Conservation (phyloP, 1,140 invertebrate species). For the Magallana angulata region DNA sequence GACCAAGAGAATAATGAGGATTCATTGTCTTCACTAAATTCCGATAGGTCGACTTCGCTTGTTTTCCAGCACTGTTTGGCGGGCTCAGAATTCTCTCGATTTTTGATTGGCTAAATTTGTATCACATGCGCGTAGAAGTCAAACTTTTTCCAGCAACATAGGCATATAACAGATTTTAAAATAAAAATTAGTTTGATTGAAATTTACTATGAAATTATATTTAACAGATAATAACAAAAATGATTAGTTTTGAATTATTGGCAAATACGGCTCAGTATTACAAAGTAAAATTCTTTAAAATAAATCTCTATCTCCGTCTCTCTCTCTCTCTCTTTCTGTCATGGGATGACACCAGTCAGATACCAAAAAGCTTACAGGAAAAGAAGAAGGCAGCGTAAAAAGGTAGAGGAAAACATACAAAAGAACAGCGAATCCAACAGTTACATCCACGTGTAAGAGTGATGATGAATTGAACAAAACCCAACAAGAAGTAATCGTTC, state of each 20-base stretch:
- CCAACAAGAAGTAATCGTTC: background rate
- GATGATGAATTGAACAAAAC: background rate
- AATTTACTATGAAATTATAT: too few species aligned
- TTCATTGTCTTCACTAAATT: background rate
- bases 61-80: background rate
- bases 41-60: background rate
- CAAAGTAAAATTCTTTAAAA: background rate
- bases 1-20: background rate
- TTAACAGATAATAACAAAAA: too few species aligned
- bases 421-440: background rate
- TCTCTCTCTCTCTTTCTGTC: too few species aligned
- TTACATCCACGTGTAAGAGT: slow-evolving; percentile 2
- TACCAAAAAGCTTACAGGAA: background rate
- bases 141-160: background rate
- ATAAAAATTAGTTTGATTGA: too few species aligned
- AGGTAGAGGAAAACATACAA: background rate
- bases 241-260: background rate
- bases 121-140: background rate
- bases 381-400: slow-evolving; percentile 8
- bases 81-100: background rate
- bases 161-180: too few species aligned
- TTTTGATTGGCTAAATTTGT: background rate
- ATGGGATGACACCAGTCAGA: background rate
- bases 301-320: background rate
- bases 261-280: background rate